Evolutionary conservation across 2,888 invertebrate genomes (phyloP).

Genomic region (Myathropa florea): DNA sequence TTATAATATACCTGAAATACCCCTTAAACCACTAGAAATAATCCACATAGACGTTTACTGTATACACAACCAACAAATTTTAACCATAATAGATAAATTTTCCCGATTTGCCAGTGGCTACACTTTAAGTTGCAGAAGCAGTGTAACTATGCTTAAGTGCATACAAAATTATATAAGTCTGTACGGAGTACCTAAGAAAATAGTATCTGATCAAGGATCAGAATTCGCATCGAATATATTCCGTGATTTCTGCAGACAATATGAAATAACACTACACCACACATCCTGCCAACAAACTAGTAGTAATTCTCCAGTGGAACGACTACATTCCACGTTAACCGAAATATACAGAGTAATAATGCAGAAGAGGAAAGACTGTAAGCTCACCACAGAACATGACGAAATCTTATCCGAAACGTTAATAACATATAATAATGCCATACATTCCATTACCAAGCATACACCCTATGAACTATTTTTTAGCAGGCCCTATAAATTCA

Average conservation of each 20-base stretch:
- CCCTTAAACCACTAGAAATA: conserved; percentile 50
- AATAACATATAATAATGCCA: neutral
- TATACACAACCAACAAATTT: conserved; percentile 4
- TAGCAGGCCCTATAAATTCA: conserved; percentile 40
- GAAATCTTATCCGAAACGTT: neutral
- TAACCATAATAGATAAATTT: too few relatives aligned
- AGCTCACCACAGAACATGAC: neutral
- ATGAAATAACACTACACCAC: neutral
- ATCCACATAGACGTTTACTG: conserved; percentile 54
- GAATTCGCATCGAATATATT: neutral
- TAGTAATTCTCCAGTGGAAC: conserved; percentile 8
- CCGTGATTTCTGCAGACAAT: conserved; percentile 11
- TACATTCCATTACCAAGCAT: conserved; percentile 44
- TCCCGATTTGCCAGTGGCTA: conserved; percentile 21
- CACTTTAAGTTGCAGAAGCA: neutral
- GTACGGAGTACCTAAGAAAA: neutral
- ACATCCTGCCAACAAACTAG: conserved; percentile 16
- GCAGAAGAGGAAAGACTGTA: neutral
- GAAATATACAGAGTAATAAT: conserved; percentile 10
- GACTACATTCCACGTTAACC: neutral
- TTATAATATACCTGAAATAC: conserved; percentile 57
- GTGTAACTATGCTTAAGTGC: neutral
- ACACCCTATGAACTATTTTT: conserved; percentile 45
- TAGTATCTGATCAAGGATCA: neutral
- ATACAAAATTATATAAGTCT: neutral